Evolutionary conservation across 2,797 vertebrate species (phyloP).

Genomic region (Fundulus diaphanus): DNA sequence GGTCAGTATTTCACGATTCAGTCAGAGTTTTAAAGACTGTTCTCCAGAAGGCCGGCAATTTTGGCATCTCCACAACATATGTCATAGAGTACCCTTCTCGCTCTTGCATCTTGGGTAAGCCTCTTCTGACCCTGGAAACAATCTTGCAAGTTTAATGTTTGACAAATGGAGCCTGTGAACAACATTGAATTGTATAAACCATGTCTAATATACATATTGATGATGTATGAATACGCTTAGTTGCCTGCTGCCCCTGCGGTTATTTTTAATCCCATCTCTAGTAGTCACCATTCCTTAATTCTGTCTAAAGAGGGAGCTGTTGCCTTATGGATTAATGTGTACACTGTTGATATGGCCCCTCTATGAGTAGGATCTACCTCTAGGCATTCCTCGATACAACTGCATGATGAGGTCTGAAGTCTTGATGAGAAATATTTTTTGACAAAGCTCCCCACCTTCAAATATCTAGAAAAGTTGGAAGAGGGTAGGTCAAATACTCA

Average conservation of each 20-base stretch:
- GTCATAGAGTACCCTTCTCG: not conserved
- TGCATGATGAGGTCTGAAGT: not conserved
- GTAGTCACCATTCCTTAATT: too few relatives aligned
- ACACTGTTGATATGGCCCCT: too few relatives aligned
- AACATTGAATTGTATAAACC: constrained; percentile 4
- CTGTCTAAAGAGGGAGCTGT: too few relatives aligned
- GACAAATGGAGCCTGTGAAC: not conserved
- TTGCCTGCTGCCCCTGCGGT: too few relatives aligned
- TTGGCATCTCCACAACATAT: not conserved
- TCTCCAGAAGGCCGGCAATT: not conserved
- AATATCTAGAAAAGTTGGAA: constrained; percentile 1
- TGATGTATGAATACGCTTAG: too few relatives aligned
- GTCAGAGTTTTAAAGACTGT: not conserved
- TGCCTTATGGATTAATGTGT: too few relatives aligned
- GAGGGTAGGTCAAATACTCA: too few relatives aligned
- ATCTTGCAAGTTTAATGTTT: constrained; percentile 6
- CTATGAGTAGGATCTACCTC: too few relatives aligned
- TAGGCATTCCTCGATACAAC: not conserved
- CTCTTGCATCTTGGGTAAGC: not conserved
- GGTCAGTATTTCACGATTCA: not conserved
- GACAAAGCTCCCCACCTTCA: not conserved
- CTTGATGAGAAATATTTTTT: constrained; percentile 2
- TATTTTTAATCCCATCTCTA: too few relatives aligned
- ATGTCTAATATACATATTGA: not conserved
- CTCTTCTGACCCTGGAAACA: not conserved